Conservation (phyloP, 2,113 vertebrate genomes). For the Chloroceryle aenea region DNA sequence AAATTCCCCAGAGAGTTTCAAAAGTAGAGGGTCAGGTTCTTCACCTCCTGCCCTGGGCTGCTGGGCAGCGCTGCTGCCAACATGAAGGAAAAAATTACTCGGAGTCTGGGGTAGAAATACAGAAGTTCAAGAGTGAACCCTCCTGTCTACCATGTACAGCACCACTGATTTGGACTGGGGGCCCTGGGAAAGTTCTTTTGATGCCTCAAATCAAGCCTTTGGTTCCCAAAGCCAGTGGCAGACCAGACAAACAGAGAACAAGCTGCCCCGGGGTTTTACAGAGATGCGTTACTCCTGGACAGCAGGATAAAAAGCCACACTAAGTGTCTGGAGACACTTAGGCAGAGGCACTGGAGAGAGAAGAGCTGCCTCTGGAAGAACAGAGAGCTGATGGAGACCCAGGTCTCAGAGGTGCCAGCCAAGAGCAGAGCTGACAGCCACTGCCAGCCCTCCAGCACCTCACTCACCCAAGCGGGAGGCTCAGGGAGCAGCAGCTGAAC, state of each 20-base stretch:
- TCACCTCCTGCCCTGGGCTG: slow-evolving; percentile 61
- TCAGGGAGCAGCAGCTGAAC: not conserved
- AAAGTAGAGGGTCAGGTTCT: slow-evolving; percentile 55
- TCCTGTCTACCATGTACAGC: accelerated
- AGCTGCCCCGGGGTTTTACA: not conserved
- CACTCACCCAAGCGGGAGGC: not conserved
- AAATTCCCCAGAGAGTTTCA: slow-evolving; percentile 6
- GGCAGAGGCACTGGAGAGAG: not conserved
- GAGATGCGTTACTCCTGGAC: not conserved
- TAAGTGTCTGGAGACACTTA: not conserved
- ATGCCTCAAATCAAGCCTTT: not conserved
- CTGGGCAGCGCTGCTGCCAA: slow-evolving; percentile 39
- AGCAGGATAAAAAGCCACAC: not conserved
- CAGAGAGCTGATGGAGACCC: not conserved
- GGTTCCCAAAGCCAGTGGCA: not conserved
- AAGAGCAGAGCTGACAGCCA: not conserved
- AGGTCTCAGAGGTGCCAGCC: not conserved
- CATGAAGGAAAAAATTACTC: not conserved
- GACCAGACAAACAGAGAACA: not conserved
- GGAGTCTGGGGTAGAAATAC: not conserved
- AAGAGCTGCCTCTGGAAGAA: not conserved
- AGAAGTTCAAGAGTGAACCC: not conserved
- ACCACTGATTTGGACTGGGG: not conserved
- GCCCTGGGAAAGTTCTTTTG: not conserved
- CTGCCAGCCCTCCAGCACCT: not conserved